Base-by-base conservation (phyloP, 2,888 invertebrate species). In the Chromoteleia sp. region DNA sequence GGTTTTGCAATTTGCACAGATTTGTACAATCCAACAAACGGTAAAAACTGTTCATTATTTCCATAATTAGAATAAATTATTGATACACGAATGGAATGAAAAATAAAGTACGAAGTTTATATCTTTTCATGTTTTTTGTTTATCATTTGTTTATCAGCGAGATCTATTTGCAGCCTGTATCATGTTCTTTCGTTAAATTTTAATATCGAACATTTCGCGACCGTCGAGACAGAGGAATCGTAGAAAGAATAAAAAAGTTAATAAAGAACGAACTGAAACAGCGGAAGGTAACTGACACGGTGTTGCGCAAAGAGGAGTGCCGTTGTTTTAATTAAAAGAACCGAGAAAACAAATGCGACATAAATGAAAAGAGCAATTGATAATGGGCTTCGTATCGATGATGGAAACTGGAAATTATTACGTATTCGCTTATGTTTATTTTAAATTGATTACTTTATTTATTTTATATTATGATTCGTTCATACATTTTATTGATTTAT, bases 21-120 rank as follows among this genome's bases (percentile, higher is more conserved):
- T 25, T 25, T 25, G 5, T 25, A 25, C 6, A 25, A 25, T 25
- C 6, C 25, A 25, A 6, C 25, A 25, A 6, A 2, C 6, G 25
- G 25, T n/a, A 48, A 48, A 21, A 7, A 10, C 36, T 33, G 17
- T 14, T 12, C 1, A 19, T 19, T 30, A 61, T 17, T 29, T 30
- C 15, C 43, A 45, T 61, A 61, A 45, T 61, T 61, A 45, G 45
- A 43, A 14, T 39, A 25, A 61, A 45, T 61, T 43, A 61, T 61
- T 61, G 43, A 61, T 61, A 43, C 6, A 8, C 12, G 8, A 21
- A 12, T 29, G 36, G 17, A 14, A 43, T 5, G n/a, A 15, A 59
- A 41, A 59, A 59, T 25, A 25, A 56, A 21, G 39, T 12, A 19
- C 21, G n/a, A 56, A 56, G 19, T 52, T 52, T 52, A n/a, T 6